A percentile compares a stretch with the other conserved stretches of the same genome.
Conservation (phyloP, 2,888 invertebrate genomes). For the Sycophila texana region DNA sequence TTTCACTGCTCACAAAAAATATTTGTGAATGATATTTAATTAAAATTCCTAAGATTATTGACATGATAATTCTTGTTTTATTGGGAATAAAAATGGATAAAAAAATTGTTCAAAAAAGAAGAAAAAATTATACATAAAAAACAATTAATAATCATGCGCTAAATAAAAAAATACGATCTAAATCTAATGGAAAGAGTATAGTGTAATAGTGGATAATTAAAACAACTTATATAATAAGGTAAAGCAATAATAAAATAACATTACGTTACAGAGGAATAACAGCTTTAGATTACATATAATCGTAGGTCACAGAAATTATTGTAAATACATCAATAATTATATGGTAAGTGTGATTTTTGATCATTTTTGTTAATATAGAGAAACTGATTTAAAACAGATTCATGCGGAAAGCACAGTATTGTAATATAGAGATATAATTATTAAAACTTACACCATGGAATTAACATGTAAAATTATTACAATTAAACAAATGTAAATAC, state of each 20-base stretch:
- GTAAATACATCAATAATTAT: conserved; percentile 1
- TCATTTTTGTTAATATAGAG: too few species aligned
- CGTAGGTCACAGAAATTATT: not conserved
- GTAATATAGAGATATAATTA: not conserved
- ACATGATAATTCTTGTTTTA: too few species aligned
- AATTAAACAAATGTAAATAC: not conserved
- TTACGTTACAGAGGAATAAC: conserved; percentile 15
- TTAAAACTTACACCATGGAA: not conserved
- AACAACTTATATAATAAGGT: not conserved
- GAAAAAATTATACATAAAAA: too few species aligned
- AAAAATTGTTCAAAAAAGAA: too few species aligned
- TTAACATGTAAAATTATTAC: not conserved
- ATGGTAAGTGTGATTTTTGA: too few species aligned
- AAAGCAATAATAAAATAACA: not conserved
- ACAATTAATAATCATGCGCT: too few species aligned
- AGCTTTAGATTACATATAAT: conserved; percentile 14
- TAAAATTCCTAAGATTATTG: too few species aligned
- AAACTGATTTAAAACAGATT: not conserved
- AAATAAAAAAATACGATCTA: not conserved
- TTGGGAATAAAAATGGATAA: too few species aligned
- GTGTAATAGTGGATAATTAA: not conserved
- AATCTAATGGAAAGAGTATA: not conserved
- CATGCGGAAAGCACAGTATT: conserved; percentile 39
- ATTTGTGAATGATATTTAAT: too few species aligned
- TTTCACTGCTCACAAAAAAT: too few species aligned